phyloP scores from a whole-genome alignment of 2,888 invertebrate genomes.

The Volucella inflata region DNA sequence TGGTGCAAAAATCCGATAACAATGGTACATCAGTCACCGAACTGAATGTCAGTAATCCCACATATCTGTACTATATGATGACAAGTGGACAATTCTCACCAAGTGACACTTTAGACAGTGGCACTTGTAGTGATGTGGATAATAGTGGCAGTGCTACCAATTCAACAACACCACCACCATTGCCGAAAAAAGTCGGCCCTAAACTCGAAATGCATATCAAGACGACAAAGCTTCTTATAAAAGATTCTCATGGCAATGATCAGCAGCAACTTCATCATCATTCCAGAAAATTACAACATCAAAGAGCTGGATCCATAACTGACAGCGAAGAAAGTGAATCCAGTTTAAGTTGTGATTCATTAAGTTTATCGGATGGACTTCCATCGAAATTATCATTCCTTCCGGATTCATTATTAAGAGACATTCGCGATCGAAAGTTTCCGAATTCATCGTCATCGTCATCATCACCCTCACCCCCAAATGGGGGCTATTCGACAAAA shows the following conservation, averaged over 20 bases:
- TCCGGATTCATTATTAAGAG: conserved; percentile 88
- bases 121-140: conserved; percentile 93
- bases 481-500: conserved; percentile 54
- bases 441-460: conserved; percentile 55
- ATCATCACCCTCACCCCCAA: conserved; percentile 12
- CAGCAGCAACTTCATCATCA: conserved; percentile 78
- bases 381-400: conserved; percentile 84
- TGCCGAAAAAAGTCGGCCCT: conserved; percentile 85
- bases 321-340: conserved; percentile 88
- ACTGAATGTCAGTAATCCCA: conserved; percentile 79
- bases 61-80: conserved; percentile 85
- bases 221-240: conserved; percentile 80
- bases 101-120: conserved; percentile 91
- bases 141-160: conserved; percentile 77
- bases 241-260: conserved; percentile 48
- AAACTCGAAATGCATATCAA: conserved; percentile 83
- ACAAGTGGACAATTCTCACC: conserved; percentile 93
- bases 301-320: conserved; percentile 85
- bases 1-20: conserved; percentile 77
- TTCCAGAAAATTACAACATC: conserved; percentile 81
- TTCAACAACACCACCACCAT: conserved; percentile 85
- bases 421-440: conserved; percentile 87
- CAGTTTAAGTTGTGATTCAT: conserved; percentile 92
- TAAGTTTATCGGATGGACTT: conserved; percentile 87
- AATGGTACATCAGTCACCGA: conserved; percentile 78